Evolutionary conservation across 1,140 invertebrate genomes (phyloP), one percentile per base, ranked within the genome.

Genomic region (Nymphalis io): DNA sequence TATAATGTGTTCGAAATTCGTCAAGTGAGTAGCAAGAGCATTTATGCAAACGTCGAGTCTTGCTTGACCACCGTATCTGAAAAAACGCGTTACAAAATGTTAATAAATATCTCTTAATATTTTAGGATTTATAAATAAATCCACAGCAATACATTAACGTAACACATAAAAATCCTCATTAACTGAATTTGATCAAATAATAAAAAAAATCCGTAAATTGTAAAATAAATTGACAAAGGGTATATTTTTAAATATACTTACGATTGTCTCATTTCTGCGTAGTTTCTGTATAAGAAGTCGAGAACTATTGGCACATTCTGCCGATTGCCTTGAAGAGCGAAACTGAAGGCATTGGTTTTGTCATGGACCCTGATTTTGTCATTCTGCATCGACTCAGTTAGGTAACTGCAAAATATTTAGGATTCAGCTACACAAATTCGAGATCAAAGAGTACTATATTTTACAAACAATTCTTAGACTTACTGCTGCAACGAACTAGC

Each of bases 401-500:
- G 40, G 67, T 87, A 91, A 61, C 89, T 91, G 79, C 11, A 73
- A 66, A 57, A 16, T 55, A 67, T 51, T 3, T 18, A 48, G 4
- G 1, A 53, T 21, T 16, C 5, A n/a, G 2, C n/a, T 48, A 16
- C 6, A 48, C 1, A n/a, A n/a, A 48, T 1, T 20, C 15, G 8
- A 15, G 40, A 13, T 0, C 38, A 39, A 39, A 39, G 4, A 39
- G 11, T 39, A 13, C 40, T 4, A 42, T n/a, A n/a, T 46, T n/a
- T 18, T 16, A 16, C 4, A n/a, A 16, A 18, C 3, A 21, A 23
- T 1, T 65, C 40, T 27, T 55, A 5, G 38, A 83, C 88, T 92
- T 82, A 94, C 94, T 90, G 82, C 15, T 80, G 71, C 2, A 94
- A 67, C 2, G 87, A 79, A 33, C 79, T 73, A 3, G 79, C 69